A percentile compares a stretch with the other conserved stretches of the same genome.
phyloP scores from a whole-genome alignment of 2,797 vertebrate genomes.

The Masticophis lateralis region DNA sequence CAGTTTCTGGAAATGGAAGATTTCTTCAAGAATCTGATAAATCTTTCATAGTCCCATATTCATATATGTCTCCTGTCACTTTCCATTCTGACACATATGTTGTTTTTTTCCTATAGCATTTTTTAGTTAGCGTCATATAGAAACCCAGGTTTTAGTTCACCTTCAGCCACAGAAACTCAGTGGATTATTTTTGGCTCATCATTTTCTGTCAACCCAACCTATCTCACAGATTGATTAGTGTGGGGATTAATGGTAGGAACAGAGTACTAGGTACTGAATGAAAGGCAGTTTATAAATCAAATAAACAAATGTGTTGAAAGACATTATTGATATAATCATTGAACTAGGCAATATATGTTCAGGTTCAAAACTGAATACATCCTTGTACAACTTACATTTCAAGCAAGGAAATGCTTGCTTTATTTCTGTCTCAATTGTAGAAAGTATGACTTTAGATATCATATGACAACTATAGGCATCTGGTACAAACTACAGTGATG shows the following conservation, averaged over 20 bases:
- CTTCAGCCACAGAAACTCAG: background rate
- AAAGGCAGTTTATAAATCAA: background rate
- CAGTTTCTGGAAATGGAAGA: too few species aligned
- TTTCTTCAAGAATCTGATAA: background rate
- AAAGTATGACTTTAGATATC: background rate
- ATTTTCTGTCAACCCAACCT: rapidly evolving
- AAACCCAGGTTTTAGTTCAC: background rate
- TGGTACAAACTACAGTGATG: background rate
- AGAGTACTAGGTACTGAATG: background rate
- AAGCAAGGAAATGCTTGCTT: background rate
- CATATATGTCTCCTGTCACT: background rate
- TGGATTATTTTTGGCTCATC: background rate
- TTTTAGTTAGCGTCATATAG: rapidly evolving
- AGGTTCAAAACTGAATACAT: too few species aligned
- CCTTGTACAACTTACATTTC: background rate
- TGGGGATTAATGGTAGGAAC: background rate
- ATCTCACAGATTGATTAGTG: background rate
- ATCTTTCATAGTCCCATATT: background rate
- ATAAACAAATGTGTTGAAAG: background rate
- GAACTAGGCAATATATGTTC: background rate
- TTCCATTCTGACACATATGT: background rate
- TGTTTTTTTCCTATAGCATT: background rate
- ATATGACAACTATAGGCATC: background rate
- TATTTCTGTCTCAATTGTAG: background rate
- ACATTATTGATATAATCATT: background rate